Evolutionary conservation across 2,113 vertebrate genomes (phyloP), one percentile per base, ranked within the genome.

Genomic region (Oncorhynchus keta): DNA sequence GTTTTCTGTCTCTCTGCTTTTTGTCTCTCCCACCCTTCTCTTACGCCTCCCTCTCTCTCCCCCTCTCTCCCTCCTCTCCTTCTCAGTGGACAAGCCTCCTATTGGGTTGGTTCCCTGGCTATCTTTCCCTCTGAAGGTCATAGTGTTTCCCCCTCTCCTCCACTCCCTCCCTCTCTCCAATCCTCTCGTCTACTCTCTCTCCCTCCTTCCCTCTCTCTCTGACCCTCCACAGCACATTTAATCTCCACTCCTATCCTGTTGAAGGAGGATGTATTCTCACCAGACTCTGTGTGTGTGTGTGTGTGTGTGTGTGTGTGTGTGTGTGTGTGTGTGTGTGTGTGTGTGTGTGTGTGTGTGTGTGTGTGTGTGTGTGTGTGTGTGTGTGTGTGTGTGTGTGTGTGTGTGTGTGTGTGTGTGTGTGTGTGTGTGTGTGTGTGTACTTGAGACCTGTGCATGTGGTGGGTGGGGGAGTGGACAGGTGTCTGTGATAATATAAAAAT

Each of bases 41-140:
- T 76, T 81, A 61, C 66, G 76, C 80, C 83, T 83, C 78, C 68
- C 78, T 80, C 81, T 68, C 62, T 20, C 72, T 8, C 67, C 22
- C 64, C 51, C 26, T 32, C 77, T 67, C 79, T 77, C 51, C 24
- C 59, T 82, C 65, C 59, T 59, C 79, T 51, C 55, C 67, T 80
- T 48, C 75, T 81, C 51, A 39, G 77, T 80, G 83, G 79, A 86
- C 79, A 85, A 79, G 79, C 18, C 79, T 81, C 72, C 72, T 89
- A 72, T 91, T 90, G 83, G 83, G 76, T 83, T 81, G 76, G 75
- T 85, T 89, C 73, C 80, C 81, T 91, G 80, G 79, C 83, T 81
- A 71, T 35, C 82, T 2, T 86, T 84, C 81, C 76, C 80, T 87
- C 75, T 81, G 80, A 85, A 88, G 91, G 91, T 93, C 92, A 91